These are phyloP conservation scores for Elaeidobius kamerunicus DNA, from an alignment of 2,888 invertebrate species.

Conservation along the genomic window DNA sequence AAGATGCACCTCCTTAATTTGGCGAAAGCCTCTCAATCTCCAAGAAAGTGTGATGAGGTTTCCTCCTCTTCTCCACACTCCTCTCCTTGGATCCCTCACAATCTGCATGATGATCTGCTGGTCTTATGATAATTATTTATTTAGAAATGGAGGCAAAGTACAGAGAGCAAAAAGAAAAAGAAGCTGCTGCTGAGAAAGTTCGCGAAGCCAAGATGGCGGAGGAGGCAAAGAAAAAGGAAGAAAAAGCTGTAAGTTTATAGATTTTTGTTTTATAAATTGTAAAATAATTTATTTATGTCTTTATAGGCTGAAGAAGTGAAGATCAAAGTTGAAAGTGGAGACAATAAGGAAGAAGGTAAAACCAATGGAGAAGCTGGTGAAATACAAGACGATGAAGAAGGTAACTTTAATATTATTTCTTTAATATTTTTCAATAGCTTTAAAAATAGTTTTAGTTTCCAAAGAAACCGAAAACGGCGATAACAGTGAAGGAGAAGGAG, in stretches of 20 bases:
- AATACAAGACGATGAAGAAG: slow-evolving; percentile 47
- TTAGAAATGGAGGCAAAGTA: slow-evolving; percentile 43
- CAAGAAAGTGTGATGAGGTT: too few relatives aligned
- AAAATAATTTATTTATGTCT: neutral
- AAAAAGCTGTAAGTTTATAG: slow-evolving; percentile 38
- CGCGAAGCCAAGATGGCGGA: slow-evolving; percentile 42
- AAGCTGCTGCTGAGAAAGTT: slow-evolving; percentile 36
- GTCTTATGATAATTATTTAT: slow-evolving; percentile 12
- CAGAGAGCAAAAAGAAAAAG: slow-evolving; percentile 41
- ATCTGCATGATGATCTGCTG: too few relatives aligned
- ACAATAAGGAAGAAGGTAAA: slow-evolving; percentile 43
- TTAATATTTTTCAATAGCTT: neutral
- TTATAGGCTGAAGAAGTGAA: slow-evolving; percentile 49
- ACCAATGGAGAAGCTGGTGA: slow-evolving; percentile 43
- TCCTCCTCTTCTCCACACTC: too few relatives aligned
- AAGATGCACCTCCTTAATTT: too few relatives aligned
- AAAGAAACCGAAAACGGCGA: too few relatives aligned
- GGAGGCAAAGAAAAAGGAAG: slow-evolving; percentile 41
- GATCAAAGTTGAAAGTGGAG: slow-evolving; percentile 46
- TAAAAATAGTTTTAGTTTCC: neutral
- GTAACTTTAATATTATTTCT: neutral
- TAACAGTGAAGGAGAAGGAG: slow-evolving; percentile 36
- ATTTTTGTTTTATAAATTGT: neutral
- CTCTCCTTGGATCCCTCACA: too few relatives aligned
- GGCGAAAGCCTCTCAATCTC: too few relatives aligned